phyloP scores from a whole-genome alignment of 2,113 vertebrate species.

The Psophia crepitans region DNA sequence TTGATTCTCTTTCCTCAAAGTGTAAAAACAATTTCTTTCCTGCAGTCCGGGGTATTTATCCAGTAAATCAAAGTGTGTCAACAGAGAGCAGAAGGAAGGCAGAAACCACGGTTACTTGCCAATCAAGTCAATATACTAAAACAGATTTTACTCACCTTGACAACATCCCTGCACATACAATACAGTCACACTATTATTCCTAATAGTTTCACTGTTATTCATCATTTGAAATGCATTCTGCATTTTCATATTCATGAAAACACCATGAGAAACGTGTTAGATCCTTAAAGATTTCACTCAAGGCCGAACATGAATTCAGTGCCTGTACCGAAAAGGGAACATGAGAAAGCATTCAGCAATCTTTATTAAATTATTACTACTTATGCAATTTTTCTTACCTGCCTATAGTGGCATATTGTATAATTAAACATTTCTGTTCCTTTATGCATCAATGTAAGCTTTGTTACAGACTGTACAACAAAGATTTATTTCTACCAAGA shows the following conservation, averaged over 20 bases:
- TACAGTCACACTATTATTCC: not conserved
- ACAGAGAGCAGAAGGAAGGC: not conserved
- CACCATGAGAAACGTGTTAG: not conserved
- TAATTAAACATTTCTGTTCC: not conserved
- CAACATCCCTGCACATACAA: not conserved
- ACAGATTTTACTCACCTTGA: not conserved
- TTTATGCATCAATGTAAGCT: not conserved
- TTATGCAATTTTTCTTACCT: not conserved
- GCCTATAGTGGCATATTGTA: not conserved
- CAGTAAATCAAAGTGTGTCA: not conserved
- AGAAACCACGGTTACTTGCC: conserved; percentile 21
- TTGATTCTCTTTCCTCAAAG: not conserved
- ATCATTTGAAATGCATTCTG: not conserved
- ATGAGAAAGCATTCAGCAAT: not conserved
- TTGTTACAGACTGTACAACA: not conserved
- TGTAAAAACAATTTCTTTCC: not conserved
- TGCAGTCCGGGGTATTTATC: not conserved
- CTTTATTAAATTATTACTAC: not conserved
- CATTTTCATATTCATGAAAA: not conserved
- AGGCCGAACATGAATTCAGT: not conserved
- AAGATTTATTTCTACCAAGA: not conserved
- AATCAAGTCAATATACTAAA: not conserved
- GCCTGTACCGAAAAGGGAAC: not conserved
- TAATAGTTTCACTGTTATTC: not conserved
- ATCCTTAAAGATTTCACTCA: not conserved